phyloP scores from a whole-genome alignment of 2,113 vertebrate genomes.

The Mustelus asterias region DNA sequence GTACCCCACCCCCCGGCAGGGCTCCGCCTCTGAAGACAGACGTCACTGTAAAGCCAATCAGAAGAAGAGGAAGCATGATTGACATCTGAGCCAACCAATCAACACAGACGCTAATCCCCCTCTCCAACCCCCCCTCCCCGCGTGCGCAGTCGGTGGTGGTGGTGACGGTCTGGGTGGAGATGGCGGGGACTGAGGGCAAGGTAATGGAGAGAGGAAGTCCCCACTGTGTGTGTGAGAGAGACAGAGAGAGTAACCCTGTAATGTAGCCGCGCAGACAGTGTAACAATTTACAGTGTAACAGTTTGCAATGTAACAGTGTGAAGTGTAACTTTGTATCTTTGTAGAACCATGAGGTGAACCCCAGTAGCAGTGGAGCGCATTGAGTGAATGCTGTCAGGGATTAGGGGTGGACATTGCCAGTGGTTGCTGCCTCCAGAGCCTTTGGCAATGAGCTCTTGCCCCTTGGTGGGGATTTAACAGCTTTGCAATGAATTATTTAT shows the following conservation, averaged over 20 bases:
- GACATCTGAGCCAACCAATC: neutral
- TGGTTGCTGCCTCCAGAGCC: neutral
- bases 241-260: neutral
- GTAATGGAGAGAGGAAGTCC: neutral
- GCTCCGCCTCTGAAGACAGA: neutral
- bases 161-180: neutral
- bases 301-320: neutral
- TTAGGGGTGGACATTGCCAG: neutral
- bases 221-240: neutral
- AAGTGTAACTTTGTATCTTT: neutral
- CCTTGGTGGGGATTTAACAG: neutral
- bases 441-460: neutral
- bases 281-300: neutral
- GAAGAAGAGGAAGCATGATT: neutral
- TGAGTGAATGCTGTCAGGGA: neutral
- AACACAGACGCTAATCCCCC: too few relatives aligned
- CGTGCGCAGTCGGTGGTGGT: neutral
- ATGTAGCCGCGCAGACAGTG: neutral
- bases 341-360: too few relatives aligned
- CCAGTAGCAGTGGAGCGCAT: neutral
- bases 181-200: neutral
- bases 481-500: neutral
- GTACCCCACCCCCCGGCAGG: too few relatives aligned
- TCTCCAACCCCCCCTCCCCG: neutral
- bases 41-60: neutral